These are phyloP conservation scores for Epinephelus coioides DNA, from an alignment of 2,797 vertebrate species.

Conservation along the genomic window DNA sequence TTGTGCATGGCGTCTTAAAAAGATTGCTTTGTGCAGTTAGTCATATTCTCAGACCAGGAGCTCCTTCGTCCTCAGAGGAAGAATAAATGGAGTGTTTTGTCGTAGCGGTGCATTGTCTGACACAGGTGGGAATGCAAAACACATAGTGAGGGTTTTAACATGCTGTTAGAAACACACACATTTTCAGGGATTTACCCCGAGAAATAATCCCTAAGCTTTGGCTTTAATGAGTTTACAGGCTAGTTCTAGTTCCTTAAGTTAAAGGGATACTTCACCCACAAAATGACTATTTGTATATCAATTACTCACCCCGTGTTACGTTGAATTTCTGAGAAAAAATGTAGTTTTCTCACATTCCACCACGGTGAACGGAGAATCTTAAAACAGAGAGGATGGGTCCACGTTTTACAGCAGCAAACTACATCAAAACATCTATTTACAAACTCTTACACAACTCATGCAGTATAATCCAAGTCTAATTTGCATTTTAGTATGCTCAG, in stretches of 20 bases:
- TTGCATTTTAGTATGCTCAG: no score
- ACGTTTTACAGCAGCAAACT: no score
- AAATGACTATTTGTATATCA: no score
- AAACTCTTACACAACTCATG: no score
- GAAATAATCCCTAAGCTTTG: neutral
- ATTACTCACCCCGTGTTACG: no score
- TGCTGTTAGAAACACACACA: neutral
- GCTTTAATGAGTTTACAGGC: neutral
- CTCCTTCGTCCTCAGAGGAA: conserved; percentile 11
- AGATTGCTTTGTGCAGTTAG: conserved; percentile 49
- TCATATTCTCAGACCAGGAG: conserved; percentile 43
- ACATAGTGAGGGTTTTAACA: conserved; percentile 5
- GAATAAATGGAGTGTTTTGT: conserved; percentile 5
- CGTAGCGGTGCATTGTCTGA: conserved; percentile 3
- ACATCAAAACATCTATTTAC: no score
- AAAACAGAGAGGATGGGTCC: no score
- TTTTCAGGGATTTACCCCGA: neutral
- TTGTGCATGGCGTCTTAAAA: conserved; percentile 56
- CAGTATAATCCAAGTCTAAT: no score
- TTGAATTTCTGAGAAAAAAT: no score
- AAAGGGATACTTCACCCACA: no score
- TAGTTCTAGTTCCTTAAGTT: neutral
- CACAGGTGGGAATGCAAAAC: conserved; percentile 8
- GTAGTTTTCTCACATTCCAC: no score
- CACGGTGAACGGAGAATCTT: no score